Evolutionary conservation across 2,113 vertebrate species (phyloP).

Genomic region (Himantopus leucocephalus): DNA sequence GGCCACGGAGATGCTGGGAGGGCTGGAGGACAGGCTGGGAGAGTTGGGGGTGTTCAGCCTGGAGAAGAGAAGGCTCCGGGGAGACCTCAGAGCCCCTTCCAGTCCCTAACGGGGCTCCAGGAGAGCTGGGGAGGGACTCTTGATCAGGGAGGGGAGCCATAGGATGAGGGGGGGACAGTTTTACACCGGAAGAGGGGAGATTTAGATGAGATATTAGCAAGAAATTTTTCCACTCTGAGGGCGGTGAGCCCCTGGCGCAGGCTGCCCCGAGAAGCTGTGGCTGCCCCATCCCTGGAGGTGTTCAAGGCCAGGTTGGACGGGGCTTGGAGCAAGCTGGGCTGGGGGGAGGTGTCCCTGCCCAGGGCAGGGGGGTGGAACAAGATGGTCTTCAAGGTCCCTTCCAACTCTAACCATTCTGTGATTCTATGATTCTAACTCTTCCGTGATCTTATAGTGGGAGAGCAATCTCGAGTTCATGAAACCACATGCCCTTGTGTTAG

Average conservation of each 20-base stretch:
- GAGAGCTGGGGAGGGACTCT: neutral
- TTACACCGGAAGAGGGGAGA: neutral
- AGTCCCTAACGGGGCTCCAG: no score
- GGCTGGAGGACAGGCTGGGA: no score
- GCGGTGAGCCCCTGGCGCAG: neutral
- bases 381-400: neutral
- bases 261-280: neutral
- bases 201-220: neutral
- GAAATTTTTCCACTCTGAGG: neutral
- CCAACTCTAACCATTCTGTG: neutral
- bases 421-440: neutral
- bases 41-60: no score
- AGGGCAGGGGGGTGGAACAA: neutral
- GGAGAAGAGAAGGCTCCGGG: no score
- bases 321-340: neutral
- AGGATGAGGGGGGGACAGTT: neutral
- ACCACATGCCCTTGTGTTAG: neutral
- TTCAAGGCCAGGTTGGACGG: neutral
- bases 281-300: neutral
- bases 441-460: neutral
- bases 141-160: neutral
- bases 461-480: neutral
- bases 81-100: no score
- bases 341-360: neutral
- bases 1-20: no score